Conservation (phyloP, 2,888 invertebrate species). For the Euzetes globulus region DNA sequence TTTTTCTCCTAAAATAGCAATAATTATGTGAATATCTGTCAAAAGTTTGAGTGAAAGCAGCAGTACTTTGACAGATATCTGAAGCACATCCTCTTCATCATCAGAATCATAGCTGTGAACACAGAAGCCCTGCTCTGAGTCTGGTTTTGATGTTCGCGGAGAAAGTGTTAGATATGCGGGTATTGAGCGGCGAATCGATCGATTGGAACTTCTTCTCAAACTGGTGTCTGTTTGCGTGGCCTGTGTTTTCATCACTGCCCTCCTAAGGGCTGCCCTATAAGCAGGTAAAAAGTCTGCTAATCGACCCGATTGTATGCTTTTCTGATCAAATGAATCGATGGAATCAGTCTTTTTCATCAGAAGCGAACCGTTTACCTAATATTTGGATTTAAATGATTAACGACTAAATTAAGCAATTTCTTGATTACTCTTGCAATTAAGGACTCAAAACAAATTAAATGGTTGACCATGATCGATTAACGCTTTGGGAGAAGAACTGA, state of each 20-base stretch:
- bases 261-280: constrained; percentile 18
- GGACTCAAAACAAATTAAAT: too few species aligned
- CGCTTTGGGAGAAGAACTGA: too few species aligned
- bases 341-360: constrained; percentile 25
- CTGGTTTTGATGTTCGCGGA: constrained; percentile 36
- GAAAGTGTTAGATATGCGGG: constrained; percentile 52
- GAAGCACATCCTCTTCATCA: constrained; percentile 12
- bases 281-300: not conserved
- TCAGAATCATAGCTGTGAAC: not conserved
- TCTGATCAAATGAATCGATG: constrained; percentile 5
- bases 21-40: not conserved
- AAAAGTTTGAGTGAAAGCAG: not conserved
- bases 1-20: constrained; percentile 14
- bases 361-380: not conserved
- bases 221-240: constrained; percentile 81
- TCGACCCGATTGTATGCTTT: not conserved
- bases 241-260: constrained; percentile 68
- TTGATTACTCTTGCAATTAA: too few species aligned
- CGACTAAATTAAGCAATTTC: too few species aligned
- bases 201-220: constrained; percentile 58
- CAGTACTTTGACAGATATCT: constrained; percentile 12
- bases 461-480: too few species aligned
- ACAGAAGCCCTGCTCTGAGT: not conserved
- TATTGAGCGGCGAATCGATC: constrained; percentile 48
- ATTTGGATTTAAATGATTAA: not conserved